A percentile compares a stretch with the other conserved stretches of the same genome.
Conservation (phyloP, 2,113 vertebrate genomes). For the Saiga tatarica region DNA sequence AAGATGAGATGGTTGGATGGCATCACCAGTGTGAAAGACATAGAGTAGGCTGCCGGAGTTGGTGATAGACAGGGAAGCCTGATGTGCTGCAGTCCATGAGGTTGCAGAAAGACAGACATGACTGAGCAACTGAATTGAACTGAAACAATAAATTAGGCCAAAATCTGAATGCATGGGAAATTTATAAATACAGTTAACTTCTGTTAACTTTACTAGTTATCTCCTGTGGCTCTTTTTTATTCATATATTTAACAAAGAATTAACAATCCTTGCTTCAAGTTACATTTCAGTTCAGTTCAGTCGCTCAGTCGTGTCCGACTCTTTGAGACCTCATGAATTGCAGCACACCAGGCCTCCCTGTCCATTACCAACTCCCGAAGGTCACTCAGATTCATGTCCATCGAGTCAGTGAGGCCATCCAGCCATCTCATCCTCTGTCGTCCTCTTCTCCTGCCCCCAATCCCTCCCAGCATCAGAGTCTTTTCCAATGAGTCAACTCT, state of each 20-base stretch:
- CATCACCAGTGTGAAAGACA: rapidly evolving
- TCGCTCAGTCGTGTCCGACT: too few species aligned
- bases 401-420: too few species aligned
- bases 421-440: too few species aligned
- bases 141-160: background rate
- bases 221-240: background rate
- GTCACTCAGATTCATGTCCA: too few species aligned
- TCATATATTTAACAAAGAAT: background rate
- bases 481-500: too few species aligned
- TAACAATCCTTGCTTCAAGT: background rate
- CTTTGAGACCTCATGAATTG: too few species aligned
- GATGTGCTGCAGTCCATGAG: background rate
- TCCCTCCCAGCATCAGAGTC: too few species aligned
- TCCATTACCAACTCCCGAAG: too few species aligned
- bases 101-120: background rate
- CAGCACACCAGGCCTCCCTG: too few species aligned
- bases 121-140: background rate
- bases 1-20: background rate
- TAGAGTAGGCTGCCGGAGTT: background rate
- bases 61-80: background rate
- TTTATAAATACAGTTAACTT: background rate
- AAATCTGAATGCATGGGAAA: background rate
- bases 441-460: too few species aligned
- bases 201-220: background rate
- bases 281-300: background rate